Base-by-base conservation (phyloP, 2,797 vertebrate genomes). In the Esox lucius region DNA sequence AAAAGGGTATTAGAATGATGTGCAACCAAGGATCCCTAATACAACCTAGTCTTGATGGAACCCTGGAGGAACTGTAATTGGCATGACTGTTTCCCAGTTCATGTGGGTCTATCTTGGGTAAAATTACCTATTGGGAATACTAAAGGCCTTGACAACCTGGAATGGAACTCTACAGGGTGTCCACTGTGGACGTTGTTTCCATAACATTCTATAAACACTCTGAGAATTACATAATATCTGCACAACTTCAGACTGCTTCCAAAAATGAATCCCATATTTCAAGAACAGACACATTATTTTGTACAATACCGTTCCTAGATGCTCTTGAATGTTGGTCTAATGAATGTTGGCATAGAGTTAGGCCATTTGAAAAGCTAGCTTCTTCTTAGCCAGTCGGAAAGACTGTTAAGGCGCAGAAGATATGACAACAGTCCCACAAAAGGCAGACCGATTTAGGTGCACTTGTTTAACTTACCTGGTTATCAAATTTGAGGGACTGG, bases 401-500 rank as follows among this genome's bases (percentile, higher is more conserved):
- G 39, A 39, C 5, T 46, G 42, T 46, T 46, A 46, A 13, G 6
- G 42, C 6, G 42, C 6, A 46, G 5, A 42, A 46, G 1, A 59
- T n/a, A 7, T 0, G 19, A 59, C 56, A n/a, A 59, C 22, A 59
- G 5, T n/a, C 56, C 9, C 56, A n/a, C 56, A 59, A 59, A 4
- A 22, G 6, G 56, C 8, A 2, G 56, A n/a, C 56, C 5, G 42
- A 46, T 46, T 42, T 46, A 46, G 42, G 56, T 24, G 22, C 12
- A 61, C 9, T 64, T 1, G 13, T 24, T 31, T 64, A 26, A 17
- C 42, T 56, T 91, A 99, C 98, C 97, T 99, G 97, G 91, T 99
- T 99, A 87, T 99, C 97, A 88, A 96, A 99, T 88, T 96, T 97
- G 39, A 99, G 94, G 51, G 97, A 99, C 89, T 99, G 98, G 2